phyloP scores from a whole-genome alignment of 2,888 invertebrate genomes.

The Leuctra nigra region DNA sequence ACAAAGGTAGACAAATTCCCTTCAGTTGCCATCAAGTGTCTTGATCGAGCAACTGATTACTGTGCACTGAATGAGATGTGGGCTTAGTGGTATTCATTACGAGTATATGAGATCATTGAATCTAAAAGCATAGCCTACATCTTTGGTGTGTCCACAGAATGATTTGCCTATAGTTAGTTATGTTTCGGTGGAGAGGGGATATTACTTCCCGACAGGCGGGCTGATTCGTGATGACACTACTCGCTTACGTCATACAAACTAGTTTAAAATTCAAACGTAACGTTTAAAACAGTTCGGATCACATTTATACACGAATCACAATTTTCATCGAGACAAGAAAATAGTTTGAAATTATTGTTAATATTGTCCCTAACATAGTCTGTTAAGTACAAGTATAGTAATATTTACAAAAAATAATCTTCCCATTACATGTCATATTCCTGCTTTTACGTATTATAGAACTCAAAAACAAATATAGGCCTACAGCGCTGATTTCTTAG shows the following conservation, averaged over 20 bases:
- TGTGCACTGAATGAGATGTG: neutral
- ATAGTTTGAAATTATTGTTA: conserved; percentile 6
- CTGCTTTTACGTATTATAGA: conserved; percentile 1
- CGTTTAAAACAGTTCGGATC: conserved; percentile 9
- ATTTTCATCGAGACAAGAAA: conserved; percentile 6
- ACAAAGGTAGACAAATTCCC: neutral
- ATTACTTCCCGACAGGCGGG: no score
- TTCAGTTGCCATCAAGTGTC: no score
- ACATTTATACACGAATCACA: conserved; percentile 18
- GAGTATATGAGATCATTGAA: conserved; percentile 21
- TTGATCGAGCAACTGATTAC: no score
- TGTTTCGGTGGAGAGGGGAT: no score
- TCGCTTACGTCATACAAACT: no score
- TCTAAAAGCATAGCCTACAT: conserved; percentile 14
- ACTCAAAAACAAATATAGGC: conserved; percentile 12
- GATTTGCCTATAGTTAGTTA: no score
- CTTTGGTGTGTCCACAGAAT: conserved; percentile 20
- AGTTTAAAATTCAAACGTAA: conserved; percentile 13
- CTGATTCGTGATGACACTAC: no score
- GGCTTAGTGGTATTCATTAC: neutral
- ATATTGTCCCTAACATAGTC: conserved; percentile 6
- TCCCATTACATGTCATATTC: conserved; percentile 13
- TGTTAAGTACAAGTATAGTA: conserved; percentile 17
- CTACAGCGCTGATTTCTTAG: conserved; percentile 12
- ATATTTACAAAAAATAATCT: conserved; percentile 5